phyloP scores from a whole-genome alignment of 2,797 vertebrate genomes.

The Rhyacichthys aspro region DNA sequence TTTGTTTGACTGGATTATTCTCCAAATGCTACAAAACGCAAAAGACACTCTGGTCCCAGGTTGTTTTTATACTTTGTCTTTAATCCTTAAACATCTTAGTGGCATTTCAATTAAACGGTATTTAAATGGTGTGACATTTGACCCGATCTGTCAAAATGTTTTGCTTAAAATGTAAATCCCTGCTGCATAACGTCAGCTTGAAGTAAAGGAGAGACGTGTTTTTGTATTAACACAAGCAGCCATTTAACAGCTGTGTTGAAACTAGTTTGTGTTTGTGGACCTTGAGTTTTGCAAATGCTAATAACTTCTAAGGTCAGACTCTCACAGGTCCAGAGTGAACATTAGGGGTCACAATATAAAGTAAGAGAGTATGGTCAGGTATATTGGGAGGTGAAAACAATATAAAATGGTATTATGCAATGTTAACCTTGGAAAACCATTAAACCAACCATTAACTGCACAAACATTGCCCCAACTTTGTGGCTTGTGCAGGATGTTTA shows the following conservation, averaged over 20 bases:
- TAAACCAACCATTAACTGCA: too few species aligned
- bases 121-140: constrained; percentile 37
- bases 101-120: constrained; percentile 32
- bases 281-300: too few species aligned
- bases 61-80: constrained; percentile 23
- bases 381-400: too few species aligned
- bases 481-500: too few species aligned
- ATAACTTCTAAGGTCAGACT: too few species aligned
- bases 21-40: constrained; percentile 17
- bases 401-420: too few species aligned
- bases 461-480: too few species aligned
- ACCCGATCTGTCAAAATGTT: constrained; percentile 27
- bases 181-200: neutral
- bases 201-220: constrained; percentile 7
- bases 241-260: neutral
- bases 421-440: too few species aligned
- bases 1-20: constrained; percentile 33
- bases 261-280: neutral
- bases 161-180: constrained; percentile 27
- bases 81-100: constrained; percentile 40
- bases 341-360: too few species aligned
- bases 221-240: neutral
- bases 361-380: too few species aligned
- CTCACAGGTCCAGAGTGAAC: too few species aligned
- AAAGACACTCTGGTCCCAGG: neutral